phyloP scores from a whole-genome alignment of 2,888 invertebrate species.

The Rhimphoctona megacephalus region DNA sequence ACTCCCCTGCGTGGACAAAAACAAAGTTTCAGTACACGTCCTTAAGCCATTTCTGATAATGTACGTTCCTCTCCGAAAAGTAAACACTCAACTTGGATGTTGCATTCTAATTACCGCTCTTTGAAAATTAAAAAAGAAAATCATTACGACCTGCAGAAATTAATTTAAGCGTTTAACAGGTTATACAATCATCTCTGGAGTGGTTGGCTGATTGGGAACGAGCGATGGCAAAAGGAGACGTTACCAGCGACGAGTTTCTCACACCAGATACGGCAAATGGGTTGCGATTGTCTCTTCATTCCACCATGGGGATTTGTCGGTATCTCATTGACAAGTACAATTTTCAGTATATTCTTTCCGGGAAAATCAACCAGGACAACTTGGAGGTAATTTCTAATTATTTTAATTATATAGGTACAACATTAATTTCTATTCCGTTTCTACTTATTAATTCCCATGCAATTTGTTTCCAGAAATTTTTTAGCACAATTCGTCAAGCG shows the following conservation, averaged over 20 bases:
- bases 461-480: neutral
- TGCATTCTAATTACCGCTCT: no score
- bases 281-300: neutral
- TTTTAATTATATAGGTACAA: neutral
- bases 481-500: conserved; percentile 1
- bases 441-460: no score
- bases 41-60: no score
- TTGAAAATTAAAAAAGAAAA: no score
- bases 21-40: no score
- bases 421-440: no score
- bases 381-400: neutral
- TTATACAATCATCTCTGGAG: neutral
- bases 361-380: neutral
- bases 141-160: no score
- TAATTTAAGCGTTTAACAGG: neutral
- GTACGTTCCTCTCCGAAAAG: no score
- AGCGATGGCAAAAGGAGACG: neutral
- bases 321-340: neutral
- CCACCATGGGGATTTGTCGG: neutral
- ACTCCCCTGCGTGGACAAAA: no score
- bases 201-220: neutral
- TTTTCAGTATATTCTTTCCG: neutral
- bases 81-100: no score
- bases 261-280: neutral
- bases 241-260: neutral